phyloP scores from a whole-genome alignment of 2,888 invertebrate genomes.

The Amphiduros pacificus region DNA sequence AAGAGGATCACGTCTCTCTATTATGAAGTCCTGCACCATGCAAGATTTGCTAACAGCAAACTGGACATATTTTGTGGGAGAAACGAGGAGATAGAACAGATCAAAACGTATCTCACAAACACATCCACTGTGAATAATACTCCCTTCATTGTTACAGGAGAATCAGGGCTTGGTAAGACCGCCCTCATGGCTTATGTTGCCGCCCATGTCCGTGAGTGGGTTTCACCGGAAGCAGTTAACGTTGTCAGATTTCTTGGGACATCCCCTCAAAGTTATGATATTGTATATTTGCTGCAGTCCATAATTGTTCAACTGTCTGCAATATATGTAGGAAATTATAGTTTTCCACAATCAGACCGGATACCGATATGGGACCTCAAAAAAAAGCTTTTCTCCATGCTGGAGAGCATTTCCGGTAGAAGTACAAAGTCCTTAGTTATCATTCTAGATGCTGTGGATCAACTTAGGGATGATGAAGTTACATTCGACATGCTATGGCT shows the following conservation, averaged over 20 bases:
- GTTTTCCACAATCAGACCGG: conserved; percentile 6
- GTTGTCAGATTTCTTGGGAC: conserved; percentile 40
- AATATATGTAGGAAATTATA: neutral
- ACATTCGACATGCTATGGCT: conserved; percentile 29
- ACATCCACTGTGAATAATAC: neutral
- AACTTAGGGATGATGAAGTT: conserved; percentile 21
- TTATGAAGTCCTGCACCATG: conserved; percentile 29
- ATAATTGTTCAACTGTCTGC: conserved; percentile 32
- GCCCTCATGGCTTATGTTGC: conserved; percentile 27
- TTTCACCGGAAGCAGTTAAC: conserved; percentile 20
- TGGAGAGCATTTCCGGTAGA: conserved; percentile 1
- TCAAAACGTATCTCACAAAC: conserved; percentile 16
- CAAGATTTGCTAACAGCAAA: conserved; percentile 24
- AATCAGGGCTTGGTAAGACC: conserved; percentile 33
- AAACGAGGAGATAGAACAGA: conserved; percentile 18
- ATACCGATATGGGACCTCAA: conserved; percentile 11
- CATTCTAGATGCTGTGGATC: conserved; percentile 33
- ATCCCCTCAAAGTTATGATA: conserved; percentile 35
- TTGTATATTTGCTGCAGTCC: conserved; percentile 30
- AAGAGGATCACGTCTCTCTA: conserved; percentile 13
- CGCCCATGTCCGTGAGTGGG: conserved; percentile 12
- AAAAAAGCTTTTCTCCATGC: conserved; percentile 1
- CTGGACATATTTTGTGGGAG: conserved; percentile 30
- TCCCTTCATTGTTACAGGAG: conserved; percentile 26
- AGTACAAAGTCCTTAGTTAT: conserved; percentile 19